Evolutionary conservation across 2,113 vertebrate genomes (phyloP), one percentile per base, ranked within the genome.

Genomic region (Mugil cephalus): DNA sequence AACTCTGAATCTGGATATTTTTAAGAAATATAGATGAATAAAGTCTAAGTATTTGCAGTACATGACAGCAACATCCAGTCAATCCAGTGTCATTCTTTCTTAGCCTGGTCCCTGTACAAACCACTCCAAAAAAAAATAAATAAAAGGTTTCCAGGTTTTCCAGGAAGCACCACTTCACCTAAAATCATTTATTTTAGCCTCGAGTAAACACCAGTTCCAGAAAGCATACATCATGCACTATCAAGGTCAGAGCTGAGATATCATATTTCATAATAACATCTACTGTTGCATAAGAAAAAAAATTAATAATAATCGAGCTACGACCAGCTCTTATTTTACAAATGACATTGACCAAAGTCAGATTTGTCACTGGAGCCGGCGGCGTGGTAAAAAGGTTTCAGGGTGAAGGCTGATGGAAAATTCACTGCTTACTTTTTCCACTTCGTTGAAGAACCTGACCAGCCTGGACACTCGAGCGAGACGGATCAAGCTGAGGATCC

Each of bases 361-460:
- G 42, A 53, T 53, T 60, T 43, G 75, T 73, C 62, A 77, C 43
- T 3, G 15, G 71, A 84, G 64, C 53, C 58, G 0, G n/a, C n/a
- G 6, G 69, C 12, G 19, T 46, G 5, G 43, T 69, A 5, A 30
- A n/a, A 48, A 77, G 30, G 40, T 47, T 24, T 64, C 52, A 35
- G 47, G 35, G 24, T 43, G 65, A 73, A 60, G 64, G 45, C 52
- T 53, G 69, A 75, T 56, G 39, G 12, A 39, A n/a, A 65, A 85
- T 82, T 76, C 76, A 71, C 53, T 34, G 87, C 92, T 84, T 66
- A 95, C 93, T 80, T 91, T 91, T 85, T 95, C 91, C 62, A 94
- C 92, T 45, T 94, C 93, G 14, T 92, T 93, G 77, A 92, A 94
- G 80, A 93, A 94, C 36, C 93, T 64, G 55, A 94, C 88, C 42